Evolutionary conservation across 2,797 vertebrate genomes (phyloP), one percentile per base, ranked within the genome.

Genomic region (Erpetoichthys calabaricus): DNA sequence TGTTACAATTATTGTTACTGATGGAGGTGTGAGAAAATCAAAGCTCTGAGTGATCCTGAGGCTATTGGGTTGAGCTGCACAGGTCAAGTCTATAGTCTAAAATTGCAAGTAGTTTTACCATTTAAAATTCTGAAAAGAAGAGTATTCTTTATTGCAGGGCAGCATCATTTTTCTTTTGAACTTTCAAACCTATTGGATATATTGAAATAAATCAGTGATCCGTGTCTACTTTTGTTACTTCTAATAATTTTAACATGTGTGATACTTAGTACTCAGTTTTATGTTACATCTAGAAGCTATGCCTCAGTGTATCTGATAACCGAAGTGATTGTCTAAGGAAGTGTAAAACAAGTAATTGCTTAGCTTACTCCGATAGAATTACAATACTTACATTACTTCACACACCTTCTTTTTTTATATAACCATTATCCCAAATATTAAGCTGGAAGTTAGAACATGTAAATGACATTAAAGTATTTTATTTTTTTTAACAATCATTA

Each of bases 291-390:
- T 71, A 59, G 66, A 63, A 75, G 67, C 70, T 56, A 51, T 52
- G 66, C 71, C 70, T 71, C 44, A 55, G 60, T 65, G 57, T 60
- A 74, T 79, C 68, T 69, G 59, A 65, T 60, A 58, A 62, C 64
- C 56, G 56, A 60, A 67, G 56, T 69, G 65, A 64, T 55, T 64
- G 65, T 64, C 63, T 70, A 65, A 73, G 65, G 70, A 73, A 72
- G 65, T 74, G 72, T 76, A 75, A 67, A 73, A 74, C 68, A 76
- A 71, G 66, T 64, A 67, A 68, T 65, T 70, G 65, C 73, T 63
- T 64, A 73, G 70, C 6, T 64, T 51, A 54, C 49, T 64, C 62
- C 42, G 50, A 42, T 63, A 57, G 57, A 57, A 51, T 69, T 69
- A 69, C 60, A 56, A 56, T 51, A 56, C 47, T 63, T 57, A 62